Evolutionary conservation across 2,888 invertebrate species (phyloP), one percentile per base, ranked within the genome.

Genomic region (Autographa gamma): DNA sequence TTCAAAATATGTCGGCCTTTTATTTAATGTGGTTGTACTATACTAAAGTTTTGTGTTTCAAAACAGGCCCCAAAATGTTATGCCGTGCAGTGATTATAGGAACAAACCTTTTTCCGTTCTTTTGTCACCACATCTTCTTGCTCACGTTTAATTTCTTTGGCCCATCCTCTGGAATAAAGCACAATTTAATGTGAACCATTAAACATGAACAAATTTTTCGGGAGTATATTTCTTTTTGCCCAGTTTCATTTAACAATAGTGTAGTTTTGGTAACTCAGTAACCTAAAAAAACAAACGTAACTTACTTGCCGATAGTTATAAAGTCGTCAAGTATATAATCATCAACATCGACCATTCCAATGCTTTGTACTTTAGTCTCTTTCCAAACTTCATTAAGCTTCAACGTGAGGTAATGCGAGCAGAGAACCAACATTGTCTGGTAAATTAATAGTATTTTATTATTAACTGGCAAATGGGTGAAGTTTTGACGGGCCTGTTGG

Each of bases 301-400:
- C 82, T 81, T 66, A 93, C 92, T 79, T 88, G 75, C 88, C 88
- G 38, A 94, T 84, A 4, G 88, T 81, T 7, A 92, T 43, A 67
- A 93, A 95, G 68, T 95, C 95, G 1, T 90, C 77, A 0, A 94
- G 81, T 31, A 87, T 71, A 0, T 68, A 74, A 6, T 81, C 77
- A 69, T 94, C 95, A 6, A 86, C 78, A 0, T 77, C 76, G 18
- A 89, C 76, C 4, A 90, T 73, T 1, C 76, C 77, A 0, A 79
- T 70, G 34, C 67, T 84, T 65, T 88, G 84, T 0, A 77, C 56
- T 54, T 85, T 78, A 0, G 85, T 88, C 75, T 94, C 95, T 0
- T 59, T 19, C 95, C 95, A 95, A 0, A 89, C 90, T 78, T 95
- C 93, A 68, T 85, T 89, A 0, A 92, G 73, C 70, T 94, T 94